phyloP scores from a whole-genome alignment of 2,113 vertebrate species.

The Riparia riparia region DNA sequence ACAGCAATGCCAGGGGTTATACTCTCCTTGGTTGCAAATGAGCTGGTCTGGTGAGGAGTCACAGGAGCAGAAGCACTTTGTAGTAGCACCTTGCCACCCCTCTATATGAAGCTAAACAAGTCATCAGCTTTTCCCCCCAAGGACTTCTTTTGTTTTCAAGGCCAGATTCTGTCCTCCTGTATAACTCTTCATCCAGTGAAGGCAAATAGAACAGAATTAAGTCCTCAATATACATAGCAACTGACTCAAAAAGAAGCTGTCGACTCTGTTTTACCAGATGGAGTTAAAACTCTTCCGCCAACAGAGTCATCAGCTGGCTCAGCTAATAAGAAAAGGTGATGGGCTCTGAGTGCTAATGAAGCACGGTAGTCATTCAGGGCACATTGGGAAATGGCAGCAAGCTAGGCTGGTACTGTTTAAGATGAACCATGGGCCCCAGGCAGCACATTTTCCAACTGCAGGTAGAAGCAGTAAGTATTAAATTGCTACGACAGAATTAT shows the following conservation, averaged over 20 bases:
- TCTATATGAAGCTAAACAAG: background rate
- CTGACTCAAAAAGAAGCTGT: slow-evolving; percentile 5
- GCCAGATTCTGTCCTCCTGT: background rate
- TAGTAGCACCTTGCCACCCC: background rate
- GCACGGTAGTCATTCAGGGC: background rate
- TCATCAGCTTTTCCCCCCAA: background rate
- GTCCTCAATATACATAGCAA: background rate
- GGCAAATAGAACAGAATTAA: background rate
- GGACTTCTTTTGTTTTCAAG: background rate
- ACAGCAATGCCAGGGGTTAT: background rate
- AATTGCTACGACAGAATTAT: slow-evolving; percentile 13
- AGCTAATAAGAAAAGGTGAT: background rate
- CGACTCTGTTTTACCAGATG: background rate
- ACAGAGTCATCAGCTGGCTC: background rate
- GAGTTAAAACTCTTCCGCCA: slow-evolving; percentile 1
- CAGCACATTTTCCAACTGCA: slow-evolving; percentile 17
- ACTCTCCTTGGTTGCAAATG: background rate
- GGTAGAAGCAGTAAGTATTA: background rate
- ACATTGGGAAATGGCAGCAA: background rate
- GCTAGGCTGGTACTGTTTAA: background rate
- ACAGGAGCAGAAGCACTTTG: background rate
- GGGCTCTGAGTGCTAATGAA: background rate
- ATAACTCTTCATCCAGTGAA: background rate
- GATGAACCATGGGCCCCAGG: background rate
- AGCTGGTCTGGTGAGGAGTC: background rate